A percentile compares a stretch with the other conserved stretches of the same genome.
Evolutionary conservation across 2,888 invertebrate genomes (phyloP).

Genomic region (Adineta ricciae): DNA sequence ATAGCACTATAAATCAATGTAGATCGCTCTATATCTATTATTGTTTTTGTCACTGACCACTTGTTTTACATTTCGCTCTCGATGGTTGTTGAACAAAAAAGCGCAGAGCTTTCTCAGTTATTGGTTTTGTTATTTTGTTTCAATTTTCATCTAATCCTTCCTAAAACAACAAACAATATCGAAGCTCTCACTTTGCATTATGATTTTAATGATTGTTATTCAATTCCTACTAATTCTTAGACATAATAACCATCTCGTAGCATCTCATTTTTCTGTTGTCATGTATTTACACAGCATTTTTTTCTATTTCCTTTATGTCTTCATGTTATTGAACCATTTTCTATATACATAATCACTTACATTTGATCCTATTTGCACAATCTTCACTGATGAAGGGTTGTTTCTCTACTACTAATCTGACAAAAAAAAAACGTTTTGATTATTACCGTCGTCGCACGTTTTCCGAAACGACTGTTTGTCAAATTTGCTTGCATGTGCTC

Average conservation of each 20-base stretch:
- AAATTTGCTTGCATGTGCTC: constrained; percentile 5
- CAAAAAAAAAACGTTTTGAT: background rate
- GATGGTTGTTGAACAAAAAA: background rate
- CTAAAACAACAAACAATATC: background rate
- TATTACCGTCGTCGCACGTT: background rate
- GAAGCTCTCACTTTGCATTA: background rate
- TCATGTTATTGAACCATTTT: background rate
- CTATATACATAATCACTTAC: background rate
- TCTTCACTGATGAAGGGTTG: background rate
- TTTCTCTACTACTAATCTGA: background rate
- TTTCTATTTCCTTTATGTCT: background rate
- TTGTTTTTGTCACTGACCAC: background rate
- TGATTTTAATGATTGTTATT: background rate
- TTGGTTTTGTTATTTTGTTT: background rate
- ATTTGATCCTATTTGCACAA: background rate
- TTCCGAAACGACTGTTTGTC: background rate
- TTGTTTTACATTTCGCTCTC: constrained; percentile 1
- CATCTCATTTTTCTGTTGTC: background rate
- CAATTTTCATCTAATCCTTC: background rate
- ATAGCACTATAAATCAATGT: background rate
- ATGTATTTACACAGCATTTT: background rate
- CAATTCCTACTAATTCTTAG: background rate
- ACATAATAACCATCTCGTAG: background rate
- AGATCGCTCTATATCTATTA: constrained; percentile 7
- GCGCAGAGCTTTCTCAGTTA: background rate